phyloP scores from a whole-genome alignment of 2,888 invertebrate genomes.

The Lysandra coridon region DNA sequence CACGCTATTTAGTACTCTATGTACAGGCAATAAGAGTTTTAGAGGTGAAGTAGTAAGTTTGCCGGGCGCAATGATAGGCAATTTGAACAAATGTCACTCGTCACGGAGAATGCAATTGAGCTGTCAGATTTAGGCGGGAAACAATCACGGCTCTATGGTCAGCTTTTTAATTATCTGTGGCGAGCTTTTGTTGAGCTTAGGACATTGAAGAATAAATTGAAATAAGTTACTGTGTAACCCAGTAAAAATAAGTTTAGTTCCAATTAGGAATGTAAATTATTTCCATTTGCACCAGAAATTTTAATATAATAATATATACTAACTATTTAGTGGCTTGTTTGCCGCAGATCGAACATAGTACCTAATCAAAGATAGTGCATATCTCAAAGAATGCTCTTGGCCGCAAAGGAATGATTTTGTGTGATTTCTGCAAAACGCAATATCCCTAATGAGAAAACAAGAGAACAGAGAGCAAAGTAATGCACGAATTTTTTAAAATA shows the following conservation, averaged over 20 bases:
- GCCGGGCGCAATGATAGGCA: constrained; percentile 51
- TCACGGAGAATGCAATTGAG: constrained; percentile 65
- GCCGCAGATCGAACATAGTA: too few relatives aligned
- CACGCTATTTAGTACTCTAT: constrained; percentile 46
- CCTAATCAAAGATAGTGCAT: too few relatives aligned
- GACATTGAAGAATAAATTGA: neutral
- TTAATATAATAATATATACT: too few relatives aligned
- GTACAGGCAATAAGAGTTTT: rapidly evolving
- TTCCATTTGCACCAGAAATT: too few relatives aligned
- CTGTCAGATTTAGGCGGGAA: constrained; percentile 72
- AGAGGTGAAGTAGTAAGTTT: neutral
- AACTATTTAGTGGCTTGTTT: too few relatives aligned
- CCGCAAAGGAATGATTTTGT: too few relatives aligned
- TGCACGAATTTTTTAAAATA: neutral
- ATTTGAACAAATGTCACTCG: constrained; percentile 77
- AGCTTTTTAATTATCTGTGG: constrained; percentile 36
- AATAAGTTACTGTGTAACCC: neutral
- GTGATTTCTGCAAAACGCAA: too few relatives aligned
- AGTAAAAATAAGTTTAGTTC: neutral
- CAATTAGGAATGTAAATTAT: too few relatives aligned
- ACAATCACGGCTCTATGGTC: constrained; percentile 45
- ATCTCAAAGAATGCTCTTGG: too few relatives aligned
- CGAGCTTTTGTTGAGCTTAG: constrained; percentile 6
- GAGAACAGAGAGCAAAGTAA: neutral
- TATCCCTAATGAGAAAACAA: neutral